Percentiles rank a stretch among this genome's conserved stretches.
Evolutionary conservation across 2,888 invertebrate species (phyloP).

Genomic region (Eurois occulta): DNA sequence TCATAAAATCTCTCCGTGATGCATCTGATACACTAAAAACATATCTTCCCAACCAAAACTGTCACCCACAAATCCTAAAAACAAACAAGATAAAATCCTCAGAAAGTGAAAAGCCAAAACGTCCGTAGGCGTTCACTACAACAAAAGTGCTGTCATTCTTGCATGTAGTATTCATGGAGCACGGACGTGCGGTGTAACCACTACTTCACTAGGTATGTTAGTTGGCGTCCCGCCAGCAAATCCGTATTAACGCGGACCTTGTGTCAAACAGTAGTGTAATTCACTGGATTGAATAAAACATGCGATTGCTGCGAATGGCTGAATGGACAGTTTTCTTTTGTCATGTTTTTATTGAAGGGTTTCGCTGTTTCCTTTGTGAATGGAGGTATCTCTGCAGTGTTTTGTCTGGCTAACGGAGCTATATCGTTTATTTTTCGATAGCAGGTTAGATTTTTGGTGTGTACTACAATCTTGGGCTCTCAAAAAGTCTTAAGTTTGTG

Average conservation of each 20-base stretch:
- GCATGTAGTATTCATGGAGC: slow-evolving; percentile 65
- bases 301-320: slow-evolving; percentile 28
- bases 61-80: slow-evolving; percentile 6
- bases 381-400: neutral
- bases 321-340: slow-evolving; percentile 34
- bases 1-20: neutral
- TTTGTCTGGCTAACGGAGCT: neutral
- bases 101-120: slow-evolving; percentile 51
- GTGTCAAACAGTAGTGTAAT: slow-evolving; percentile 74
- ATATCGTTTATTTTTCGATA: neutral
- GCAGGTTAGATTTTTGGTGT: neutral
- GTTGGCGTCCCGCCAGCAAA: slow-evolving; percentile 84
- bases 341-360: slow-evolving; percentile 31
- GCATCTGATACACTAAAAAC: neutral
- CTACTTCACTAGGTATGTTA: slow-evolving; percentile 53
- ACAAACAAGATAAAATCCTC: slow-evolving; percentile 56
- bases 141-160: slow-evolving; percentile 65
- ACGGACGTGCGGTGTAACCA: slow-evolving; percentile 63
- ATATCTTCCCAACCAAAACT: neutral
- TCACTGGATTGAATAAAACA: slow-evolving; percentile 41
- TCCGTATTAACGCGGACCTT: slow-evolving; percentile 72
- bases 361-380: slow-evolving; percentile 1
- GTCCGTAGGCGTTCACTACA: slow-evolving; percentile 50
- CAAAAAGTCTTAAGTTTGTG: neutral
- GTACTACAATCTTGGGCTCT: no score